Percentiles rank a stretch among this genome's conserved stretches.
Evolutionary conservation across 1,140 invertebrate species (phyloP).

Genomic region (Drosophila nigrodunni): DNA sequence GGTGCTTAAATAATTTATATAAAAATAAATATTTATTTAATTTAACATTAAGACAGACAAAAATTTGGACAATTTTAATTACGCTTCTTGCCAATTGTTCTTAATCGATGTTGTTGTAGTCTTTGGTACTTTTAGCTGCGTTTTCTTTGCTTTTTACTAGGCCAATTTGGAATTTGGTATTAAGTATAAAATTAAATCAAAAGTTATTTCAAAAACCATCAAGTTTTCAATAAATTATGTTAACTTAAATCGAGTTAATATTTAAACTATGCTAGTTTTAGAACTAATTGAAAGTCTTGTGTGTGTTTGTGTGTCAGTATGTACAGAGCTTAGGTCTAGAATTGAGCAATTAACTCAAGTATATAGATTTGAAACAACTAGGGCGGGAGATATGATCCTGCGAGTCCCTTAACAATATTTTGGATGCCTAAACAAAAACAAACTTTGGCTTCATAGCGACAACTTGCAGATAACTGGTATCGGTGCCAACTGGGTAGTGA

Average conservation of each 20-base stretch:
- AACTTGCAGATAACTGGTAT: conserved; percentile 48
- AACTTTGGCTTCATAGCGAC: conserved; percentile 83
- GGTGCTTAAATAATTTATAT: conserved; percentile 27
- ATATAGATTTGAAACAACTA: conserved; percentile 15
- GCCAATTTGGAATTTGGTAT: conserved; percentile 71
- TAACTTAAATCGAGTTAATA: conserved; percentile 40
- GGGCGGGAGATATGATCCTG: conserved; percentile 6
- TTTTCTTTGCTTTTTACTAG: conserved; percentile 56
- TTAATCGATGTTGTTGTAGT: conserved; percentile 46
- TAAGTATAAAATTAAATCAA: conserved; percentile 53
- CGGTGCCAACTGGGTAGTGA: conserved; percentile 30
- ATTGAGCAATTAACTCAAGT: conserved; percentile 61
- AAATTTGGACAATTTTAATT: conserved; percentile 63
- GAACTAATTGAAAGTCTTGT: conserved; percentile 59
- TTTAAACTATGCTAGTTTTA: conserved; percentile 21
- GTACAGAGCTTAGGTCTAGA: conserved; percentile 59
- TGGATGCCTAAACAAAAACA: conserved; percentile 69
- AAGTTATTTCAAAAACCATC: conserved; percentile 39
- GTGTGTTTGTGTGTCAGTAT: conserved; percentile 38
- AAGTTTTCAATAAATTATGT: conserved; percentile 56
- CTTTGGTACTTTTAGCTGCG: conserved; percentile 84
- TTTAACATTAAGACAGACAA: conserved; percentile 43
- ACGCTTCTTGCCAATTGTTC: conserved; percentile 52
- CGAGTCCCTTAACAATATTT: conserved; percentile 51
- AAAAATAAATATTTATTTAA: conserved; percentile 37